These are phyloP conservation scores for Aricia agestis DNA, from an alignment of 1,140 invertebrate genomes.

Conservation along the genomic window DNA sequence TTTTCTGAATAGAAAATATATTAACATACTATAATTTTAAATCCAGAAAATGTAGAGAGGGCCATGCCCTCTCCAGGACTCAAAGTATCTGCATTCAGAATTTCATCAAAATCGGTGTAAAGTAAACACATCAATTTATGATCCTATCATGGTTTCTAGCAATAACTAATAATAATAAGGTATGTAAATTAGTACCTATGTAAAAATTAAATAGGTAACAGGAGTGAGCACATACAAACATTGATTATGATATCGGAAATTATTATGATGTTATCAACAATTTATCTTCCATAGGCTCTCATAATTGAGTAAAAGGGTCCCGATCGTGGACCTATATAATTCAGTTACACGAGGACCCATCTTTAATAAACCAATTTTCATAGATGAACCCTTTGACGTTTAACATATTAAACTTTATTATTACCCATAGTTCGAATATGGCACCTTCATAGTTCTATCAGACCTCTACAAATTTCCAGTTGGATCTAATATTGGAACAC, in stretches of 20 bases:
- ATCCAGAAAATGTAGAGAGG: too few relatives aligned
- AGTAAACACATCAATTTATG: too few relatives aligned
- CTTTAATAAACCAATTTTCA: slow-evolving; percentile 12
- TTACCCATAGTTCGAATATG: background rate
- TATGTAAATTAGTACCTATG: too few relatives aligned
- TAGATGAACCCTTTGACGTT: slow-evolving; percentile 3
- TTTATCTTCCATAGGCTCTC: background rate
- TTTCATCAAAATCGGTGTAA: too few relatives aligned
- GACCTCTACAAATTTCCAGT: background rate
- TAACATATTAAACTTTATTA: background rate
- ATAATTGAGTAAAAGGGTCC: background rate
- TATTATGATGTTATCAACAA: slow-evolving; percentile 3
- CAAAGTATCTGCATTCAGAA: too few relatives aligned
- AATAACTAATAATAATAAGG: too few relatives aligned
- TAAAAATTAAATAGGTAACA: too few relatives aligned
- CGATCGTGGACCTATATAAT: background rate
- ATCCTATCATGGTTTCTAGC: too few relatives aligned
- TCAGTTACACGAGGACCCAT: slow-evolving; percentile 4
- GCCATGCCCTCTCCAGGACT: too few relatives aligned
- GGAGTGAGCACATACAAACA: background rate
- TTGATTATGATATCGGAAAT: background rate
- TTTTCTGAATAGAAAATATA: too few relatives aligned
- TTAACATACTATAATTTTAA: too few relatives aligned
- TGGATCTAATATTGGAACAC: background rate
- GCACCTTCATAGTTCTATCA: background rate